A percentile compares a stretch with the other conserved stretches of the same genome.
phyloP scores from a whole-genome alignment of 1,140 invertebrate species.

The Forficula auricularia region DNA sequence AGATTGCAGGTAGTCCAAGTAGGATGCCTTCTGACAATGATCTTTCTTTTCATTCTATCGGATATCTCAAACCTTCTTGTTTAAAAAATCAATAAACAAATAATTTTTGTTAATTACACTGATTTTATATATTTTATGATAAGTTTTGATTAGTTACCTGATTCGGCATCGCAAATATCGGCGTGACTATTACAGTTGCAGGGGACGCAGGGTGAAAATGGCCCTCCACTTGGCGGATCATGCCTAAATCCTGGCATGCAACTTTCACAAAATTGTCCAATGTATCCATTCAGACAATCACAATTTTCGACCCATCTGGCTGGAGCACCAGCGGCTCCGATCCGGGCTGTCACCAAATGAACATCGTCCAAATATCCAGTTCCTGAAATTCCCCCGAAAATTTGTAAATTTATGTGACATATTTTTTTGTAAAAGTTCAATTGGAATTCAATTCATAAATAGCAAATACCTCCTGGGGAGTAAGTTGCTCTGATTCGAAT shows the following conservation, averaged over 20 bases:
- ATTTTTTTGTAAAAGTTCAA: slow-evolving; percentile 4
- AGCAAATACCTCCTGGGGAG: slow-evolving; percentile 40
- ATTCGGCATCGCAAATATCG: slow-evolving; percentile 86
- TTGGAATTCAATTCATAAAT: slow-evolving; percentile 2
- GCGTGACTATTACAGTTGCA: slow-evolving; percentile 94
- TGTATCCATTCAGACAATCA: slow-evolving; percentile 78
- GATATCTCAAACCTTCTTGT: too few relatives aligned
- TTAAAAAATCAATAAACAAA: too few relatives aligned
- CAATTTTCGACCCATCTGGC: slow-evolving; percentile 92
- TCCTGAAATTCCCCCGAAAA: too few relatives aligned
- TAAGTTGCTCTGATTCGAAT: slow-evolving; percentile 90
- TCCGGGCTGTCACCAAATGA: slow-evolving; percentile 64
- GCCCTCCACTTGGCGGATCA: slow-evolving; percentile 72
- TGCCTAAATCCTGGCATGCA: slow-evolving; percentile 87
- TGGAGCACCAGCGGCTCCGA: slow-evolving; percentile 54
- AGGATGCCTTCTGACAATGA: too few relatives aligned
- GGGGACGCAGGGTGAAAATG: slow-evolving; percentile 80
- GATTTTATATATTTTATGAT: too few relatives aligned
- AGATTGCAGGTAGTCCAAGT: too few relatives aligned
- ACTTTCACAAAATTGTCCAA: slow-evolving; percentile 91
- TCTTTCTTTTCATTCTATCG: too few relatives aligned
- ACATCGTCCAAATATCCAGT: slow-evolving; percentile 78
- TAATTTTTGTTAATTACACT: too few relatives aligned
- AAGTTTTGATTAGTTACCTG: too few relatives aligned
- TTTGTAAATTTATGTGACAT: too few relatives aligned